Evolutionary conservation across 2,888 invertebrate species (phyloP), one percentile per base, ranked within the genome.

Genomic region (Philereme transversata): DNA sequence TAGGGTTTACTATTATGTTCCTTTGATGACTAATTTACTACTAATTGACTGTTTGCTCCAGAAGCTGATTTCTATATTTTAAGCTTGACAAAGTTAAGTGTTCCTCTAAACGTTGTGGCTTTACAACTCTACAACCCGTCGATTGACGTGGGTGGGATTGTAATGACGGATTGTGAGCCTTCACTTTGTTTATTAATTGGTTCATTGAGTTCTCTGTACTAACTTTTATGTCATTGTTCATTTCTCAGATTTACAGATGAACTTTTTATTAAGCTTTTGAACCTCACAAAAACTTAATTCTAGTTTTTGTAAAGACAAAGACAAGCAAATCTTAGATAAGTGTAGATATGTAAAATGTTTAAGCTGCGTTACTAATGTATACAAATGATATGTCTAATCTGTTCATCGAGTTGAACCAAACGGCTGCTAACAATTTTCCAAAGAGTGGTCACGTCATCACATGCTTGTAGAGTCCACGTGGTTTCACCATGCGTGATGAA

Each of bases 351-450:
- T 59, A 40, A 51, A 62, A 68, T 71, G 74, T 72, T 73, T 77
- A 79, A 78, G 68, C 57, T 69, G 77, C 81, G 78, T 78, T 68
- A 81, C 82, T 81, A 83, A 82, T 79, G 72, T 70, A 71, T 77
- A 74, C 75, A 75, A 80, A 77, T 72, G 71, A 77, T 74, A 69
- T 67, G 40, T 72, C 64, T 73, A 84, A 86, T 86, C 86, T 81
- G 81, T 79, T 73, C 82, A 84, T 83, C 83, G 73, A 75, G 72
- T 73, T 71, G 76, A 76, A 81, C 75, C 77, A 74, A 76, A 68
- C 74, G 73, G 73, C 22, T 71, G 74, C 73, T 62, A 73, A 77
- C 79, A 75, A 86, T 90, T 89, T 90, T 87, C 88, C 88, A 72
- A 72, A 74, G 79, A 74, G 73, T 87, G 83, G 69, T 68, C 82